These are phyloP conservation scores for Steromphala cineraria DNA, from an alignment of 2,888 invertebrate genomes.

Conservation along the genomic window DNA sequence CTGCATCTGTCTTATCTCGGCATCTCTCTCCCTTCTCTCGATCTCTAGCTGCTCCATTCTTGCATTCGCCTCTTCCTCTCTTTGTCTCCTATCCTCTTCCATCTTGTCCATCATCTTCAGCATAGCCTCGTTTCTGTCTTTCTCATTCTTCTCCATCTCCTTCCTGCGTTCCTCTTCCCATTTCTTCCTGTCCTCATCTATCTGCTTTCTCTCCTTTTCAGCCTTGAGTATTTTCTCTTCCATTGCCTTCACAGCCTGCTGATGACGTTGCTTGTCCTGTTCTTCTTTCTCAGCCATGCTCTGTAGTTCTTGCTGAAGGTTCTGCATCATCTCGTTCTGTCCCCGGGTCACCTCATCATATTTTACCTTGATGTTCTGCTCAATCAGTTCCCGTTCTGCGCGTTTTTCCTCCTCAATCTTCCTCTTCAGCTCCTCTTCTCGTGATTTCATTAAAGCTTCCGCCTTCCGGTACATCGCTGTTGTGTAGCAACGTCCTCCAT, in stretches of 20 bases:
- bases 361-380: not conserved
- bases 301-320: not conserved
- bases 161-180: not conserved
- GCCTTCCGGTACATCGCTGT: conserved; percentile 32
- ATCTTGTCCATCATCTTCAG: not conserved
- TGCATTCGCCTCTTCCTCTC: not conserved
- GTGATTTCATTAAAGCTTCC: conserved; percentile 5
- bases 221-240: not conserved
- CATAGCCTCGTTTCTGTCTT: not conserved
- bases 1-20: not conserved
- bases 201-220: not conserved
- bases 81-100: not conserved
- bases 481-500: conserved; percentile 32
- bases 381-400: not conserved
- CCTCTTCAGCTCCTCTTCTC: not conserved
- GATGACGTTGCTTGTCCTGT: not conserved
- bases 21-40: not conserved
- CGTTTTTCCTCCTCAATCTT: not conserved
- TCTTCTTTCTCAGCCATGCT: not conserved
- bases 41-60: not conserved
- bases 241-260: not conserved
- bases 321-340: not conserved
- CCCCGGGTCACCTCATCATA: not conserved
- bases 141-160: not conserved
- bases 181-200: not conserved